Conservation (phyloP, 1,140 invertebrate genomes). For the Harpegnathos saltator region DNA sequence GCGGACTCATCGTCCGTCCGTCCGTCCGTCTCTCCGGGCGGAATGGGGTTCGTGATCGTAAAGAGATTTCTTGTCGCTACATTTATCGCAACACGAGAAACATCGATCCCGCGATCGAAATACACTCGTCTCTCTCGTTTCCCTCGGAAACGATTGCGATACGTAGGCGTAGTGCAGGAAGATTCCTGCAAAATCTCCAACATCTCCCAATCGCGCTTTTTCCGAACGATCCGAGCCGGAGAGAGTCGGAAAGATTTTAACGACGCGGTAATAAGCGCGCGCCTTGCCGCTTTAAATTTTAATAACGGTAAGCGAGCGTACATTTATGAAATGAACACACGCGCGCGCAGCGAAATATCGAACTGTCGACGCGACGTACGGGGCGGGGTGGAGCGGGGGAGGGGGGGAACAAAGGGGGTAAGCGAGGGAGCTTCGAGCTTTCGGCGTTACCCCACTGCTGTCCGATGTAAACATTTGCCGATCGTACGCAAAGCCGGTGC, state of each 20-base stretch:
- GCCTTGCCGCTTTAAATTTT: too few species aligned
- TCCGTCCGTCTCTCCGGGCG: constrained; percentile 12
- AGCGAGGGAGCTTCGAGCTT: constrained; percentile 43
- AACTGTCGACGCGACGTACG: constrained; percentile 8
- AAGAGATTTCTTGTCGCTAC: constrained; percentile 46
- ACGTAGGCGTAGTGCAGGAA: too few species aligned
- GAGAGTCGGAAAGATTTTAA: too few species aligned
- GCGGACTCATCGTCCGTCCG: constrained; percentile 32
- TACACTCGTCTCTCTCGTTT: neutral
- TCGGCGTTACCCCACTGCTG: constrained; percentile 31
- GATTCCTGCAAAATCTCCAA: too few species aligned
- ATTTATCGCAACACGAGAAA: constrained; percentile 46
- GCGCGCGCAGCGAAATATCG: constrained; percentile 19
- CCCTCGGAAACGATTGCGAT: too few species aligned
- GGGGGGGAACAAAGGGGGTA: constrained; percentile 42
- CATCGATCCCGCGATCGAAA: constrained; percentile 30
- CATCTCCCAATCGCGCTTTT: too few species aligned
- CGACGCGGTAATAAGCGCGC: too few species aligned
- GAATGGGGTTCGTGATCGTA: constrained; percentile 39
- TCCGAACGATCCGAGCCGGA: too few species aligned
- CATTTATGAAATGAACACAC: too few species aligned
- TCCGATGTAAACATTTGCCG: constrained; percentile 75
- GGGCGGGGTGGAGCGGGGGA: neutral
- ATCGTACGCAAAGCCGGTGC: constrained; percentile 72
- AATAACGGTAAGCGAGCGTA: too few species aligned